Evolutionary conservation across 2,113 vertebrate species (phyloP).

Genomic region (Suricata suricatta): DNA sequence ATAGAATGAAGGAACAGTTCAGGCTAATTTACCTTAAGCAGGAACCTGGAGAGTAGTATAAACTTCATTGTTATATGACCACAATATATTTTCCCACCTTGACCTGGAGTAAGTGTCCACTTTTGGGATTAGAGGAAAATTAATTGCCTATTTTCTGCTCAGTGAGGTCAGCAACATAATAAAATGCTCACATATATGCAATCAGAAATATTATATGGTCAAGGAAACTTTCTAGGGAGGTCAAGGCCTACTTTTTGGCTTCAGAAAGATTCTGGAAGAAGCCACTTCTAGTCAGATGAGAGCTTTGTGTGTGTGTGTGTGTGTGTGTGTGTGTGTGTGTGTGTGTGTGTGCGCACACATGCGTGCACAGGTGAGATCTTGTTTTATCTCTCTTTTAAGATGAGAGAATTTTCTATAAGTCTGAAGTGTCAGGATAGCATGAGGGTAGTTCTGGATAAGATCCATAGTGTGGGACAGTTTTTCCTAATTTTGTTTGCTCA

Average conservation of each 20-base stretch:
- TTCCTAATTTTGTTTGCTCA: background rate
- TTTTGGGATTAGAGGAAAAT: constrained; percentile 79
- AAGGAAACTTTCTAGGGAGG: constrained; percentile 5
- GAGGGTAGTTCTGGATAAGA: background rate
- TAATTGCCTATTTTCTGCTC: constrained; percentile 77
- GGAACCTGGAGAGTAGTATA: constrained; percentile 62
- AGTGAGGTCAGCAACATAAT: constrained; percentile 44
- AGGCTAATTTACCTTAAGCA: constrained; percentile 77
- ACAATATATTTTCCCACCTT: constrained; percentile 76
- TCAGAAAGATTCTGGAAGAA: background rate
- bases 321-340: background rate
- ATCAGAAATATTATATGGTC: constrained; percentile 32
- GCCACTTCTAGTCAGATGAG: background rate
- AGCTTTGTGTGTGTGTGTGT: background rate
- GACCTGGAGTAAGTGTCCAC: constrained; percentile 65
- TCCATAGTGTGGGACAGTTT: background rate
- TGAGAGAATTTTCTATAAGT: constrained; percentile 1
- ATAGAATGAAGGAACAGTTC: constrained; percentile 64
- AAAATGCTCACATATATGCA: constrained; percentile 61
- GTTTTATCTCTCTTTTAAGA: background rate
- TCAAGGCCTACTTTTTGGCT: constrained; percentile 35
- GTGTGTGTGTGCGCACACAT: too few species aligned
- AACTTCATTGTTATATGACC: constrained; percentile 74
- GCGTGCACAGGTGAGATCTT: background rate
- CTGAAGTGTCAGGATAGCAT: background rate